These are phyloP conservation scores for Idris sp. DNA, from an alignment of 1,140 invertebrate genomes.

Conservation along the genomic window DNA sequence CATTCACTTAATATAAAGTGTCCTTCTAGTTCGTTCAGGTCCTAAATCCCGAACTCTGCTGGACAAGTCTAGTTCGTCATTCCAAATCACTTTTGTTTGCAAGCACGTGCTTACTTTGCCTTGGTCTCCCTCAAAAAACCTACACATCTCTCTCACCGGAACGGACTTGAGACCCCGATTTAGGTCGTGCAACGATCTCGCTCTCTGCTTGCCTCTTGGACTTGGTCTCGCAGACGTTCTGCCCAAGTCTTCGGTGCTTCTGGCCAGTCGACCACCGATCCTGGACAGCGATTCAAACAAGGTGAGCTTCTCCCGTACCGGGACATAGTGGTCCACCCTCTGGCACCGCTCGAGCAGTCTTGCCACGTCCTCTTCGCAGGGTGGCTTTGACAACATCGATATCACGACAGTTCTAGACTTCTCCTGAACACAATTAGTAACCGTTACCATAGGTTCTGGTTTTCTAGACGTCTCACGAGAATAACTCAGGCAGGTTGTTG, in stretches of 20 bases:
- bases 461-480: too few species aligned
- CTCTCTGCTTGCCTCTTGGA: conserved; percentile 76
- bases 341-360: conserved; percentile 79
- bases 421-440: too few species aligned
- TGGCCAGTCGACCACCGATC: conserved; percentile 77
- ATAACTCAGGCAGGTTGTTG: conserved; percentile 4
- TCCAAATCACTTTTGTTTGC: conserved; percentile 30
- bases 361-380: conserved; percentile 77
- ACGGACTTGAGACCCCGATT: conserved; percentile 73
- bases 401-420: conserved; percentile 2
- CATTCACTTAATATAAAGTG: conserved; percentile 39
- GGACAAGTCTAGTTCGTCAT: conserved; percentile 37
- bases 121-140: conserved; percentile 79
- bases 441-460: too few species aligned
- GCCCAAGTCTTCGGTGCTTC: conserved; percentile 78
- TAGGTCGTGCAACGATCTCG: conserved; percentile 81
- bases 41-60: conserved; percentile 25
- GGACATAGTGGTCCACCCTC: conserved; percentile 80
- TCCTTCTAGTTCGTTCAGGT: conserved; percentile 25
- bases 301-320: conserved; percentile 81
- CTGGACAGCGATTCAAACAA: conserved; percentile 81
- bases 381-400: conserved; percentile 5
- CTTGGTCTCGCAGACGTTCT: conserved; percentile 67
- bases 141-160: conserved; percentile 81
- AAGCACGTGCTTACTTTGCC: neutral